Conservation (phyloP, 2,797 vertebrate genomes). For the Pogonophryne albipinna region DNA sequence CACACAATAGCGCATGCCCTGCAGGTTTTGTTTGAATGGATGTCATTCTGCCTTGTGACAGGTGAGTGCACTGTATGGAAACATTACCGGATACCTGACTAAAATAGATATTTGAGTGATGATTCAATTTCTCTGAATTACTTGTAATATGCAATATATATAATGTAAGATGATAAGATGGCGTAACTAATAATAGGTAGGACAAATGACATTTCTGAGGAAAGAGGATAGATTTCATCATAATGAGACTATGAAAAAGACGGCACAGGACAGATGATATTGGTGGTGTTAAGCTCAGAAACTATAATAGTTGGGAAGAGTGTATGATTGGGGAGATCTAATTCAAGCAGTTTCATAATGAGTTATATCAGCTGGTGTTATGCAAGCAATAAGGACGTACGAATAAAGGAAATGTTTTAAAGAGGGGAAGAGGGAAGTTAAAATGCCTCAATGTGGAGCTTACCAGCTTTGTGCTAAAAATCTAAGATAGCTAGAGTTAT, state of each 20-base stretch:
- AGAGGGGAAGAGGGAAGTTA: not conserved
- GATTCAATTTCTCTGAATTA: constrained; percentile 29
- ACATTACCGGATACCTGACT: constrained; percentile 26
- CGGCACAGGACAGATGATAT: not conserved
- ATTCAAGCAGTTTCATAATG: constrained; percentile 6
- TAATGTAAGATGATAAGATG: constrained; percentile 24
- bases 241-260: constrained; percentile 35
- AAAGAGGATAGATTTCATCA: constrained; percentile 14
- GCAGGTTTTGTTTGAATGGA: constrained; percentile 54
- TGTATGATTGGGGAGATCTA: constrained; percentile 1
- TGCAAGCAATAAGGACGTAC: not conserved
- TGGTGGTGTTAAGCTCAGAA: constrained; percentile 20
- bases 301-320: not conserved
- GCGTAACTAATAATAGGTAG: constrained; percentile 40
- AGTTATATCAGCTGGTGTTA: not conserved
- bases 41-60: constrained; percentile 52
- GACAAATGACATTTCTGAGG: constrained; percentile 20
- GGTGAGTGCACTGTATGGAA: constrained; percentile 40
- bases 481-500: not conserved
- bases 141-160: constrained; percentile 14
- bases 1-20: constrained; percentile 8
- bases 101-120: constrained; percentile 43
- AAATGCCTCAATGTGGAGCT: not conserved
- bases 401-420: not conserved
- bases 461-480: not conserved